Evolutionary conservation across 2,797 vertebrate genomes (phyloP).

Genomic region (Etheostoma perlongum): DNA sequence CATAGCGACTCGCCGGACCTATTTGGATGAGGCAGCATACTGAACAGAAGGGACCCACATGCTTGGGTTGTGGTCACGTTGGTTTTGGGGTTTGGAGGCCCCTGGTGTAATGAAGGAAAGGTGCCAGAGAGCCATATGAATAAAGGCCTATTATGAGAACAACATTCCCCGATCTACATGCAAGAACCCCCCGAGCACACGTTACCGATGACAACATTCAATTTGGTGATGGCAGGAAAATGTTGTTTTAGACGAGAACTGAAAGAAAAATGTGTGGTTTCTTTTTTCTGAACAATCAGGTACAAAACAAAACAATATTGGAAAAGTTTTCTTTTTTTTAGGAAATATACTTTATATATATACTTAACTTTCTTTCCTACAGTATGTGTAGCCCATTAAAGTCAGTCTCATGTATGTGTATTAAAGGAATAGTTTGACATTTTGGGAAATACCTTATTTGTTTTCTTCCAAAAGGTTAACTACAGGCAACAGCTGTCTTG

Average conservation of each 20-base stretch:
- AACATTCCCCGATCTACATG: slow-evolving; percentile 65
- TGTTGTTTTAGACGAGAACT: slow-evolving; percentile 19
- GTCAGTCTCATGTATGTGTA: neutral
- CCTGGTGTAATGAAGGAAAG: slow-evolving; percentile 76
- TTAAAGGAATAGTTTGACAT: neutral
- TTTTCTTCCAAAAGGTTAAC: neutral
- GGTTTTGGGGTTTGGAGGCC: slow-evolving; percentile 63
- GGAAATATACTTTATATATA: neutral
- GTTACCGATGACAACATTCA: slow-evolving; percentile 47
- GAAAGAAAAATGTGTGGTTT: slow-evolving; percentile 15
- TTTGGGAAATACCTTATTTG: neutral
- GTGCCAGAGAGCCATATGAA: slow-evolving; percentile 70
- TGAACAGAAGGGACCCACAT: slow-evolving; percentile 65
- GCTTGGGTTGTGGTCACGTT: slow-evolving; percentile 64
- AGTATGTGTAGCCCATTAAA: neutral
- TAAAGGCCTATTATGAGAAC: slow-evolving; percentile 65
- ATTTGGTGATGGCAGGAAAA: slow-evolving; percentile 27
- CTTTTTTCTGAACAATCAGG: slow-evolving; percentile 18
- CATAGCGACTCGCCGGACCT: slow-evolving; percentile 25
- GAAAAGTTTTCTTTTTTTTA: neutral
- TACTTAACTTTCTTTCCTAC: neutral
- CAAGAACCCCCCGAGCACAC: slow-evolving; percentile 33
- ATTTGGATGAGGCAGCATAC: slow-evolving; percentile 60
- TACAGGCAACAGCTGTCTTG: neutral
- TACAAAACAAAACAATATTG: slow-evolving; percentile 5